Base-by-base conservation (phyloP, 2,113 vertebrate genomes). In the Lanius collurio region DNA sequence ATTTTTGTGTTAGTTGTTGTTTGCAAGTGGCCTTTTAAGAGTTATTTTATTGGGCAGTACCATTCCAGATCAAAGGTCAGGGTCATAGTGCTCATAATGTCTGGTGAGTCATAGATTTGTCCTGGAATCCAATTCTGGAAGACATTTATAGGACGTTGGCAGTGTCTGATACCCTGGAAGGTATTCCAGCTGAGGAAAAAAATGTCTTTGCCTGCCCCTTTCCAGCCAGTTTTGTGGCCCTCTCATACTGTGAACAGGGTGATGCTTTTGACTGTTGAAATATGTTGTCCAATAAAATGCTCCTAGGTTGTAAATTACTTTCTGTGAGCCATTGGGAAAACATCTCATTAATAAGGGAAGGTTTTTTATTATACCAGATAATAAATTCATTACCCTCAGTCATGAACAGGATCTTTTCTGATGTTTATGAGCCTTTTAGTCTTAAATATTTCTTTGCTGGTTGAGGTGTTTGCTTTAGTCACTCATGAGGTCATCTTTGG, bases 51-150 rank as follows among this genome's bases (percentile, higher is more conserved):
- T 90, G 85, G 71, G 71, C 90, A 96, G 75, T 52, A 37, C 39
- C 2, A 4, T 83, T 93, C 59, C 64, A 86, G 90, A 90, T 91
- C 93, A 93, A 93, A 94, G 90, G 92, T 95, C 92, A 57, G 90
- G 79, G 90, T 95, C 94, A 88, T 59, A 73, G 59, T 77, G 59
- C 71, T 90, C 83, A n/a, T 88, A 42, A 70, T 71, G 47, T 67
- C 65, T 92, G 88, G 31, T 96, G 96, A 97, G 90, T 97, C 96
- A 95, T 30, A 82, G 93, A 63, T 90, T 73, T 90, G 85, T 90
- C 88, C 90, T 92, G 90, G 88, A 94, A 94, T 94, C 68, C 56
- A 86, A 67, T 95, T 95, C 88, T 92, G 85, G 73, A 59, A 89
- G 86, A 78, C 22, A 12, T 89, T 95, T 94, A 67, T 62, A 60